Base-by-base conservation (phyloP, 1,140 invertebrate species). In the Ostrea edulis region DNA sequence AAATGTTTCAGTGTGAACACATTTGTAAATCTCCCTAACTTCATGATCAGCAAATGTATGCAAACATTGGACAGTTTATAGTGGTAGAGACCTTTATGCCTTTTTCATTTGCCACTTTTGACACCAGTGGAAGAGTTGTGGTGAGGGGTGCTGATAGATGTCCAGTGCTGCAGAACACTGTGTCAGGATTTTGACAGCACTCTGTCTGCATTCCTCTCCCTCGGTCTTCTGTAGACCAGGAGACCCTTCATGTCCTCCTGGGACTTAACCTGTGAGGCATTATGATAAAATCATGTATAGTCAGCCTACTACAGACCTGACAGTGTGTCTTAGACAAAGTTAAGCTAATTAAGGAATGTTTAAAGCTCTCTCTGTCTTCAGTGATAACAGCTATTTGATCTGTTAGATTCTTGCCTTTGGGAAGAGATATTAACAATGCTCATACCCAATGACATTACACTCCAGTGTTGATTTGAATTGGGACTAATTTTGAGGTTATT, bases 291-390 rank as follows among this genome's bases (percentile, higher is more conserved):
- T 29, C 11, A 17, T 77, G 68, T 77, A 11, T 77, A 4, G 25
- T 17, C 29, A 77, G 35, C 68, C 5, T 8, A n/a, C n/a, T n/a
- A n/a, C 12, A 35, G 65, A 71, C 22, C 14, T 14, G 14, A 5
- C 29, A 17, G 1, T 77, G 25, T 77, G 58, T n/a, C 14, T 62
- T 62, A 14, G 12, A 62, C 58, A 17, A 62, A 20, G 14, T 77
- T 25, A 77, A 29, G 68, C 25, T 77, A 77, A 77, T 77, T 77
- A 25, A 77, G 22, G 68, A 77, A 77, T 77, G 68, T 77, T 77
- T 77, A 77, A 77, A 77, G 9, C 29, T 22, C 68, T 77, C 29
- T 22, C 68, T 77, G 68, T 77, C 25, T 77, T 77, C 25, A 77
- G 68, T 29, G 68, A 77, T 77, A 77, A 77, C 25, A 77, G 68